These are phyloP conservation scores for Crax fasciolata DNA, from an alignment of 2,797 vertebrate species.

Conservation along the genomic window DNA sequence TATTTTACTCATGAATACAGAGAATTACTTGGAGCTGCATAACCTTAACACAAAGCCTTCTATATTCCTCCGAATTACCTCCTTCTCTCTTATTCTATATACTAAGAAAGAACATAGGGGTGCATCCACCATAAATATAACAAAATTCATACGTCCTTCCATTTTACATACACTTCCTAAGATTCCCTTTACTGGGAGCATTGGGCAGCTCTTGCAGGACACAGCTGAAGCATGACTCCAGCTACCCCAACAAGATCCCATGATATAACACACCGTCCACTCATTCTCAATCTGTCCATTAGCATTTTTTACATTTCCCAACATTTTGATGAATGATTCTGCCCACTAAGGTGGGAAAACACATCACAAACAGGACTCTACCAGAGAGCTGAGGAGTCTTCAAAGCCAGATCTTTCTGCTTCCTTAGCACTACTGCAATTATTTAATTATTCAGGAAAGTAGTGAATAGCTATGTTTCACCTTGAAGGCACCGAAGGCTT, in stretches of 20 bases:
- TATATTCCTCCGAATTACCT: neutral
- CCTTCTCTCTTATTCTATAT: neutral
- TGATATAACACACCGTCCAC: neutral
- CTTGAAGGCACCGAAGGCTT: neutral
- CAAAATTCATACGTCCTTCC: neutral
- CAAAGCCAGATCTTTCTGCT: neutral
- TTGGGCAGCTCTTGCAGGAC: neutral
- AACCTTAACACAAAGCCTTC: neutral
- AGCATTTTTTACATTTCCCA: neutral
- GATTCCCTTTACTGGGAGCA: neutral
- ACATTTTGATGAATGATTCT: neutral
- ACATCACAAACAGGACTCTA: rapidly evolving
- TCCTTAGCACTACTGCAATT: neutral
- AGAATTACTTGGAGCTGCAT: neutral
- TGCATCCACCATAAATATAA: neutral
- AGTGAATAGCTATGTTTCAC: neutral
- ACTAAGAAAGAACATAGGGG: neutral
- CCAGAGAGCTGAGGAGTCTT: neutral
- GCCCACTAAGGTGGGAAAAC: rapidly evolving
- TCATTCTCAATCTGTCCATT: neutral
- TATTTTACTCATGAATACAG: neutral
- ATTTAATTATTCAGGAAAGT: neutral
- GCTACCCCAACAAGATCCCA: neutral
- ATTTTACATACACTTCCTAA: neutral
- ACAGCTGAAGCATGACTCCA: neutral